Evolutionary conservation across 2,888 invertebrate genomes (phyloP).

Genomic region (Prionchulus punctatus): DNA sequence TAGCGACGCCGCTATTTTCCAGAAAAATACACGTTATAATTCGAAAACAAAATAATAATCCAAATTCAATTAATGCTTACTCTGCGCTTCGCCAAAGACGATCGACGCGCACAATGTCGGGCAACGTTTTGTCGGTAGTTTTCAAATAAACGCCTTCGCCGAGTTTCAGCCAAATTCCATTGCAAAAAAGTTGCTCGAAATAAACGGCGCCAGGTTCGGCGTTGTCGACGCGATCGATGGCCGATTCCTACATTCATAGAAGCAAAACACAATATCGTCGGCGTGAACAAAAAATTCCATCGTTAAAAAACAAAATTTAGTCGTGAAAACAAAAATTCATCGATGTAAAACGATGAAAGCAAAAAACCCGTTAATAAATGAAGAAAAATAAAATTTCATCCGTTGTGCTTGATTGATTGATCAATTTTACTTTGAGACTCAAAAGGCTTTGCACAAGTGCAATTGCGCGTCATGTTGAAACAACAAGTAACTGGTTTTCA

Average conservation of each 20-base stretch:
- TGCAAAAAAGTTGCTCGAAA: constrained; percentile 64
- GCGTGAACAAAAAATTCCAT: no score
- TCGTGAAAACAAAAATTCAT: no score
- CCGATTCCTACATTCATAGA: not conserved
- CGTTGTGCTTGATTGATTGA: no score
- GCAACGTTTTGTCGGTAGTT: constrained; percentile 62
- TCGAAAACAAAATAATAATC: not conserved
- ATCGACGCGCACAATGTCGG: constrained; percentile 79
- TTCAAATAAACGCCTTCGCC: constrained; percentile 88
- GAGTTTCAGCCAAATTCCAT: constrained; percentile 33
- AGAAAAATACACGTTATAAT: not conserved
- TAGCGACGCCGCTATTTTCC: constrained; percentile 56
- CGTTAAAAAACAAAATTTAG: no score
- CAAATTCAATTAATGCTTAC: constrained; percentile 44
- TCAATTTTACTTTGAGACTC: no score
- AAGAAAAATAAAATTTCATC: no score
- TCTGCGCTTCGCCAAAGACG: constrained; percentile 79
- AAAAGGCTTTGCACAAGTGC: no score
- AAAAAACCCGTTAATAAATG: no score
- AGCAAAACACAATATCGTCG: not conserved
- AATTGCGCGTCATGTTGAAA: no score
- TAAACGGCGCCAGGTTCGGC: constrained; percentile 49
- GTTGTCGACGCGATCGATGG: not conserved
- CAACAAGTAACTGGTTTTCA: no score
- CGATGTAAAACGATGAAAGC: no score